Base-by-base conservation (phyloP, 2,888 invertebrate genomes). In the Meganola albula region DNA sequence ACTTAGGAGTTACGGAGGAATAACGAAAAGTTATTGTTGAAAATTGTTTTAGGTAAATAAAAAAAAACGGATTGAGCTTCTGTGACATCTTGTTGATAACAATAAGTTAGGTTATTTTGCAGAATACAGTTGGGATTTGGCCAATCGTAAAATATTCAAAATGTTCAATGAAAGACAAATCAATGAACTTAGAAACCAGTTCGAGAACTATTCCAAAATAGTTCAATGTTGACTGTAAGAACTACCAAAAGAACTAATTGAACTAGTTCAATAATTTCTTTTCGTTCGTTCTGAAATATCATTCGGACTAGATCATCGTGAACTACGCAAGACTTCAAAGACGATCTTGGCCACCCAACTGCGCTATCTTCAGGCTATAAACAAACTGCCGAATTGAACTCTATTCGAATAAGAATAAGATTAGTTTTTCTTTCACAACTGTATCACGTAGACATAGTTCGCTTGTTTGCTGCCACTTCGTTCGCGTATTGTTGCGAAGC, bases 11-110 rank as follows among this genome's bases (percentile, higher is more conserved):
- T 74, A 79, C 64, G 73, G 62, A 71, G 64, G 73, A 74, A 69
- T 72, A 72, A 74, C 70, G 72, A 77, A 71, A 68, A 72, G 77
- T 83, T 84, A 84, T 85, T 84, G 84, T 85, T 84, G 83, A 84
- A 69, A 69, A 82, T 79, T 82, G 80, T 84, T 85, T 78, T 84
- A 84, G 83, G 84, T 68, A 79, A 73, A 76, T 74, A 73, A 70
- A 63, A 46, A n/a, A 67, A 70, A 75, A 75, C 65, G 75, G 76
- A 80, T 83, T 82, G 85, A 84, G 84, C 83, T 85, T 84, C 73
- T 71, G 73, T 78, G 65, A 63, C 70, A 71, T 68, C 69, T 73
- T 74, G 78, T 83, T 83, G 74, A 78, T 84, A 68, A 65, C 52
- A 52, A 70, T 72, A 60, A 58, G 50, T 74, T 71, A 64, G 31